These are phyloP conservation scores for Pseudomugil tenellus DNA, from an alignment of 2,797 vertebrate species.

Conservation along the genomic window DNA sequence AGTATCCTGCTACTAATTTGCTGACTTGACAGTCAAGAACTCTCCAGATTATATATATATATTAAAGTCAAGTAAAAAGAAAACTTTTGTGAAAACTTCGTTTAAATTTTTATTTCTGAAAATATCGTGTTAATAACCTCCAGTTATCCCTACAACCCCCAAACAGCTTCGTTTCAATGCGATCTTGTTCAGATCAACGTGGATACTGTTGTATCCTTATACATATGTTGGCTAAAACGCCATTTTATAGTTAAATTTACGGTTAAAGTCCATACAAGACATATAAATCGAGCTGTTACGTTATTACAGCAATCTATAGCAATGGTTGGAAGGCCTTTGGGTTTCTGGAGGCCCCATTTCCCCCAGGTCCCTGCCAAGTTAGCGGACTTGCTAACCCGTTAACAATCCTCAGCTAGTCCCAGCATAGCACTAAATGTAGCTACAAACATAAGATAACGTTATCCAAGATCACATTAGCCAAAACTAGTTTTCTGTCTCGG, in stretches of 20 bases:
- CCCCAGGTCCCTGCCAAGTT: conserved; percentile 58
- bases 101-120: neutral
- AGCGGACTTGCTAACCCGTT: conserved; percentile 62
- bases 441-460: neutral
- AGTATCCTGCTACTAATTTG: neutral
- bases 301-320: conserved; percentile 21
- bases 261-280: neutral
- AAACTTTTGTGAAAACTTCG: neutral
- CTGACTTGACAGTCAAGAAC: neutral
- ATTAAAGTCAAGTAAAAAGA: neutral
- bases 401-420: conserved; percentile 36
- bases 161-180: neutral
- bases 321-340: conserved; percentile 58
- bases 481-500: no score
- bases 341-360: conserved; percentile 68
- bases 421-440: conserved; percentile 16
- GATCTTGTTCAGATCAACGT: neutral
- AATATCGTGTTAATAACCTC: neutral
- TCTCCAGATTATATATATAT: neutral
- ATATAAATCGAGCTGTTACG: neutral
- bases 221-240: neutral
- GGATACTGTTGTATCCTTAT: neutral
- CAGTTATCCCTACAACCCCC: neutral
- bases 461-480: neutral
- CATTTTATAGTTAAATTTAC: neutral